Conservation (phyloP, 2,888 invertebrate species). For the Bellardia bayeri region DNA sequence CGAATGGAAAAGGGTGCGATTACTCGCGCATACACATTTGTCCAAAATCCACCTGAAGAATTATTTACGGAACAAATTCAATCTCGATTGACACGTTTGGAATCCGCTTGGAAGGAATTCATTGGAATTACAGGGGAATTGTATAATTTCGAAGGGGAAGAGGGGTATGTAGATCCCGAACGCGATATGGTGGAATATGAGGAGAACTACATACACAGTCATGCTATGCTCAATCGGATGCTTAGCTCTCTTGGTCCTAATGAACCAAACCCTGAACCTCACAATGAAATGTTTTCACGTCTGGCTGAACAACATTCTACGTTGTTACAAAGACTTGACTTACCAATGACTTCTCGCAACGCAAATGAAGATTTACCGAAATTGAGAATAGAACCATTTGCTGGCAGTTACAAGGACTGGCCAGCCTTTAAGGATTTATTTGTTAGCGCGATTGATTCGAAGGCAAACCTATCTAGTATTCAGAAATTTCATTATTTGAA, state of each 20-base stretch:
- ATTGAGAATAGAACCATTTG: slow-evolving; percentile 52
- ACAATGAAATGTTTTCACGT: slow-evolving; percentile 13
- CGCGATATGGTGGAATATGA: slow-evolving; percentile 11
- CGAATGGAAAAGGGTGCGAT: slow-evolving; percentile 22
- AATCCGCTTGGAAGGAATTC: background rate
- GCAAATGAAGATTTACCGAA: slow-evolving; percentile 40
- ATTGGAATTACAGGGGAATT: background rate
- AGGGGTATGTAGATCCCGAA: slow-evolving; percentile 34
- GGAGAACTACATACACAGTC: background rate
- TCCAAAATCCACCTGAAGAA: background rate
- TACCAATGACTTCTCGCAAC: background rate
- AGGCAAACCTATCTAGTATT: slow-evolving; percentile 41
- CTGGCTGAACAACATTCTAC: slow-evolving; percentile 26
- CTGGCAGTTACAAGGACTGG: slow-evolving; percentile 66
- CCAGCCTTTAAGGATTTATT: slow-evolving; percentile 62
- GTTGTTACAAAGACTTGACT: slow-evolving; percentile 18
- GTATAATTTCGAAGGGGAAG: background rate
- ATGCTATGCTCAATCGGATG: background rate
- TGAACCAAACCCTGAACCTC: background rate
- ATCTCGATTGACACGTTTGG: slow-evolving; percentile 10
- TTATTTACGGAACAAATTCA: background rate
- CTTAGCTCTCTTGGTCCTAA: background rate
- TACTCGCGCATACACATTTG: slow-evolving; percentile 27
- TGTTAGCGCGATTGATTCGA: slow-evolving; percentile 54
- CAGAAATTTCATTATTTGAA: slow-evolving; percentile 65